Evolutionary conservation across 2,113 vertebrate species (phyloP), one percentile per base, ranked within the genome.

Genomic region (Hyperopisus bebe): DNA sequence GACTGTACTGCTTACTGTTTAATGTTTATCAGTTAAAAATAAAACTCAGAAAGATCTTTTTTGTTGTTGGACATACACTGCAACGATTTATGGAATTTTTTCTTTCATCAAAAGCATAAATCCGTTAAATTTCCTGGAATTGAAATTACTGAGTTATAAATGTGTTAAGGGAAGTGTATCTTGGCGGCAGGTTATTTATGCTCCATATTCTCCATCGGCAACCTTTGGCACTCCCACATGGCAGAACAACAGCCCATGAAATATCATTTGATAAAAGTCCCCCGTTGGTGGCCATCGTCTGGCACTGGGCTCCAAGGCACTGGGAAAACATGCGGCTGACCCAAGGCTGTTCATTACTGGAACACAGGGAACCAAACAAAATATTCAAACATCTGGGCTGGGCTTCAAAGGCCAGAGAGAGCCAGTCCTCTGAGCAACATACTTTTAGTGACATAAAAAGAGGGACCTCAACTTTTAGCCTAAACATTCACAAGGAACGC

Each of bases 341-440:
- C 66, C 66, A 50, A 50, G 88, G 66, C 88, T 42, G 6, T 89
- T 53, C 66, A 51, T 77, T 51, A 80, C 27, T 50, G 27, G 66
- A 80, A 51, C 88, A 51, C 6, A 10, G 70, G 66, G 70, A 48
- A 3, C 4, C 46, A 39, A 6, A 11, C 27, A 51, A 80, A 89
- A 27, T 48, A 39, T 62, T 5, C 46, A 15, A 48, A 89, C 66
- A 89, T 89, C 88, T 89, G 88, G 88, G 47, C 66, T 35, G 31
- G 88, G 17, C 48, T 89, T 51, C 24, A 15, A 77, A 77, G 46
- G 58, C 46, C 15, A 51, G 66, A 47, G 50, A 46, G 11, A 27
- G 31, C 5, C 62, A 46, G 44, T 46, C 55, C 24, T 66, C 87
- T 31, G 24, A 31, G 58, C 48, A 42, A 87, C 82, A 55, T 53